Conservation (phyloP, 1,140 invertebrate species). For the Bombus impatiens region DNA sequence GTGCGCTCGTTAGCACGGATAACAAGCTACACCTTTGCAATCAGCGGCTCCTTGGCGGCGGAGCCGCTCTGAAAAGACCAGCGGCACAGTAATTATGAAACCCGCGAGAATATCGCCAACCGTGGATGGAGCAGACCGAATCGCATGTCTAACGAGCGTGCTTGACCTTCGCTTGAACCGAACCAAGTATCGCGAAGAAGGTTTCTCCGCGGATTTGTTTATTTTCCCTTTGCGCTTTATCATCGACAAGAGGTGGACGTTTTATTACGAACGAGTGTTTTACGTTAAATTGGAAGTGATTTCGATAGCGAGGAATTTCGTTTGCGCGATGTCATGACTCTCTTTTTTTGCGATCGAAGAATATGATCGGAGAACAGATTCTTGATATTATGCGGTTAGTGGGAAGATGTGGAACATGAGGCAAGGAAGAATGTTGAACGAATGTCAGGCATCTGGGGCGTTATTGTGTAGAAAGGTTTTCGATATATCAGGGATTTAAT, state of each 20-base stretch:
- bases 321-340: background rate
- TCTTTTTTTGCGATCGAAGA: background rate
- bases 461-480: background rate
- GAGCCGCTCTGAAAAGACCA: slow-evolving; percentile 5
- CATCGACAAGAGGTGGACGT: no score
- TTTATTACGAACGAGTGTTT: background rate
- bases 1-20: slow-evolving; percentile 58
- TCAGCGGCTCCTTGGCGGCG: slow-evolving; percentile 40
- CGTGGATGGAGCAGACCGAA: background rate
- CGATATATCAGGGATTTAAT: background rate
- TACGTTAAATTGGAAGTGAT: slow-evolving; percentile 2
- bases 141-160: slow-evolving; percentile 16
- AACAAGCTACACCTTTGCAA: slow-evolving; percentile 55
- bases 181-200: background rate
- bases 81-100: slow-evolving; percentile 27
- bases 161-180: slow-evolving; percentile 28
- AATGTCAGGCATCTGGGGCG: background rate
- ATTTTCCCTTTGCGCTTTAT: background rate
- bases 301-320: background rate
- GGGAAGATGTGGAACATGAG: background rate
- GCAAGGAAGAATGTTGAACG: background rate
- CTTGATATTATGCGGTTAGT: background rate
- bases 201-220: background rate
- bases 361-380: background rate
- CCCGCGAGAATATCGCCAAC: slow-evolving; percentile 20